Base-by-base conservation (phyloP, 2,888 invertebrate genomes). In the Raillietiella orientalis region DNA sequence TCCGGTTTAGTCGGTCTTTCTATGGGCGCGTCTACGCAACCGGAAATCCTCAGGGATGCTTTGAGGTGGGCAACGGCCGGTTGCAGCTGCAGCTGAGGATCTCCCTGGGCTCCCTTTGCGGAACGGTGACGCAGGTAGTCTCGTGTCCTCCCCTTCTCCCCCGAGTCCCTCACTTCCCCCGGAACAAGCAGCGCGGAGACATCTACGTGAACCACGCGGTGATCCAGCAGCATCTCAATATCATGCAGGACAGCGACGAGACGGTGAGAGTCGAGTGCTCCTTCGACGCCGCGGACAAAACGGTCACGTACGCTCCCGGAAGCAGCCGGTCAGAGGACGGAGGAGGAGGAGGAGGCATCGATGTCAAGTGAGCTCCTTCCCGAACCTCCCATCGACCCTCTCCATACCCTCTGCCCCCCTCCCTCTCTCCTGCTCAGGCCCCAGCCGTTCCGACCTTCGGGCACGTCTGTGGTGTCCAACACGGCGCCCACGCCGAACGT, bases 1-100 rank as follows among this genome's bases (percentile, higher is more conserved):
- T 57, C 21, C 41, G 39, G 21, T 55, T 55, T 12, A 43, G 39
- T 24, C 45, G 46, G n/a, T 45, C 50, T 2, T 58, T 58, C 36
- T 38, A 42, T 21, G 79, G 79, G 0, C 59, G 67, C 27, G 52
- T 79, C 34, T 79, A 75, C 41, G 69, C 69, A 29, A 65, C 61
- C 34, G 72, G 70, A 9, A 63, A 63, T 39, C 65, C 70, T 1
- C 66, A 66, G 35, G 45, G 51, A 5, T 77, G 75, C 43, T 57
- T 58, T 33, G 57, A 58, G 8, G 50, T 53, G 41, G 59, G 62
- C 15, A 46, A 50, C 29, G 47, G 56, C 30, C 41, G 40, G 21
- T 45, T 46, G 27, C 36, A 45, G 4, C 56, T 66, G 3, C 47
- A 45, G 1, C 49, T 70, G 5, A 41, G 52, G 21, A 47, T 71